phyloP scores from a whole-genome alignment of 2,888 invertebrate species.

The Bellardia pandia region DNA sequence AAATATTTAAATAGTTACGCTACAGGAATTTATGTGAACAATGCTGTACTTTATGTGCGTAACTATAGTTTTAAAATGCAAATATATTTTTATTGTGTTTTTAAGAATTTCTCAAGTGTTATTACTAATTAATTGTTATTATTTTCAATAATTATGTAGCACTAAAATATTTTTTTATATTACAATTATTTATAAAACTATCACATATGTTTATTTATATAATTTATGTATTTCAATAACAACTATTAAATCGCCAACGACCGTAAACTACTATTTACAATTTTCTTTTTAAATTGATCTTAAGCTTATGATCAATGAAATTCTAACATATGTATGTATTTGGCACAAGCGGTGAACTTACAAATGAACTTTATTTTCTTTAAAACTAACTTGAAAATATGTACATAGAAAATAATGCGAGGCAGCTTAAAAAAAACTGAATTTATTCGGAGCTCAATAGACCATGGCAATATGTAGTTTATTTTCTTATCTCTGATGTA shows the following conservation, averaged over 20 bases:
- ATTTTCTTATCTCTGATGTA: conserved; percentile 49
- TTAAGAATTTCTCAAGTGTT: too few species aligned
- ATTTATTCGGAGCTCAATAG: conserved; percentile 54
- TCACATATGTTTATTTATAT: not conserved
- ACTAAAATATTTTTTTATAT: too few species aligned
- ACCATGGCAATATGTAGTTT: conserved; percentile 55
- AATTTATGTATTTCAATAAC: not conserved
- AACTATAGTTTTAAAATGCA: too few species aligned
- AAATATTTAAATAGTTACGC: too few species aligned
- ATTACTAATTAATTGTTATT: too few species aligned
- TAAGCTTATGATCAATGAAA: conserved; percentile 9
- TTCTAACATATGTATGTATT: not conserved
- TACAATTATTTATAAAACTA: too few species aligned
- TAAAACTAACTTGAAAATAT: conserved; percentile 13
- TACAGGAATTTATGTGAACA: too few species aligned
- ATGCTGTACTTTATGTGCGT: too few species aligned
- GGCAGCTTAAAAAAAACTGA: not conserved
- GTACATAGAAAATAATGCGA: not conserved
- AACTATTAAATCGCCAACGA: conserved; percentile 3
- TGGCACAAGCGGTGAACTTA: not conserved
- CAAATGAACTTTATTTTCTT: conserved; percentile 1
- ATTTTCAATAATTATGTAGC: too few species aligned
- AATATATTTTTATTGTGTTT: too few species aligned
- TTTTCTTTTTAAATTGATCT: conserved; percentile 27
- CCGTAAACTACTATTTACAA: conserved; percentile 28